Evolutionary conservation across 2,888 invertebrate species (phyloP).

Genomic region (Sarcophaga carnaria): DNA sequence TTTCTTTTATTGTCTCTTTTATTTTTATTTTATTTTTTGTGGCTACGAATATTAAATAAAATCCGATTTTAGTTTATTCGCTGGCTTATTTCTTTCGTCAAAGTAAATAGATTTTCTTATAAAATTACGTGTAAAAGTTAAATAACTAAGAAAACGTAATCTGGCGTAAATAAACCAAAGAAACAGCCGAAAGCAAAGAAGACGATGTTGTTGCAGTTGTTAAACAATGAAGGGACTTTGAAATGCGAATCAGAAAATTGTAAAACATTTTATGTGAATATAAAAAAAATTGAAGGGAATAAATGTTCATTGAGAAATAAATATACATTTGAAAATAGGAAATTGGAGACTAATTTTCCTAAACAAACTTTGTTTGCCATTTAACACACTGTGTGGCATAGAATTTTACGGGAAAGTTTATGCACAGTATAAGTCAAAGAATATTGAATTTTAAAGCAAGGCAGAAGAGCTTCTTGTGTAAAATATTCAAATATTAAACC

Average conservation of each 20-base stretch:
- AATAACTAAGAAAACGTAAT: slow-evolving; percentile 24
- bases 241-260: background rate
- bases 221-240: background rate
- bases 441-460: no score
- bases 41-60: slow-evolving; percentile 46
- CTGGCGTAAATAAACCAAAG: slow-evolving; percentile 29
- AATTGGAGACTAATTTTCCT: no score
- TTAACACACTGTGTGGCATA: no score
- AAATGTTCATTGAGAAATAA: no score
- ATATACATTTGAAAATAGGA: no score
- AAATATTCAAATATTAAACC: no score
- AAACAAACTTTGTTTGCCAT: no score
- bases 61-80: slow-evolving; percentile 24
- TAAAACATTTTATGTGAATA: no score
- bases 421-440: no score
- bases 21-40: slow-evolving; percentile 26
- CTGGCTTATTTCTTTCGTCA: slow-evolving; percentile 3
- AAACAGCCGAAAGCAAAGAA: background rate
- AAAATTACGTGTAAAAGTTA: slow-evolving; percentile 22
- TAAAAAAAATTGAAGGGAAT: no score
- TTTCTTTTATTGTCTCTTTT: background rate
- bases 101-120: slow-evolving; percentile 25
- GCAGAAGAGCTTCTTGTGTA: no score
- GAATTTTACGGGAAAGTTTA: no score
- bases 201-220: background rate